phyloP scores from a whole-genome alignment of 2,113 vertebrate genomes.

The Lonchura striata region DNA sequence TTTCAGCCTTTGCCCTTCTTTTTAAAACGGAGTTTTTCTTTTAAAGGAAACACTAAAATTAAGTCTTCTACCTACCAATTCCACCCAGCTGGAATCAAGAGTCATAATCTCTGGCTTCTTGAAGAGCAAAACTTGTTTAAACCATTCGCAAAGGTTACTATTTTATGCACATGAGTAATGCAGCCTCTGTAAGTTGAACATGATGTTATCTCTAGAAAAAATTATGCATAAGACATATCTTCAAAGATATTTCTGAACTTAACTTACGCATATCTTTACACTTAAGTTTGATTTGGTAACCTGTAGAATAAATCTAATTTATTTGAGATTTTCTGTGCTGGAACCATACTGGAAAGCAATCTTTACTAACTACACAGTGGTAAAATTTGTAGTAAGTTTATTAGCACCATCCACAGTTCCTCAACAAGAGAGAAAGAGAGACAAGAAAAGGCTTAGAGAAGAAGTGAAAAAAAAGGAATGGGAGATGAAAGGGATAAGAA shows the following conservation, averaged over 20 bases:
- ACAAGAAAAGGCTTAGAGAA: neutral
- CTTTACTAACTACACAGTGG: neutral
- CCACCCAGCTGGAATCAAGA: neutral
- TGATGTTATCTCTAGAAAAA: constrained; percentile 20
- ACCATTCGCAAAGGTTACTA: neutral
- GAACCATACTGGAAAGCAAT: neutral
- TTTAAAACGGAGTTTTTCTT: neutral
- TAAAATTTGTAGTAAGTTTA: neutral
- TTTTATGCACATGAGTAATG: constrained; percentile 28
- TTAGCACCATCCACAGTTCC: neutral
- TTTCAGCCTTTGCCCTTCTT: neutral
- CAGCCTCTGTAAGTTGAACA: neutral
- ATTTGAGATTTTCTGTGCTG: neutral
- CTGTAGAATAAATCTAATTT: neutral
- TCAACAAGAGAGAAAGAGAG: neutral
- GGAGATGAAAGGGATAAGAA: too few relatives aligned
- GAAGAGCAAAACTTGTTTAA: neutral
- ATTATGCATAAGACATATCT: neutral
- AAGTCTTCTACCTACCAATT: neutral
- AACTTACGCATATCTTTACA: neutral
- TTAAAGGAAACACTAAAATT: neutral
- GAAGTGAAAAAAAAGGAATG: neutral
- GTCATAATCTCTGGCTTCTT: neutral
- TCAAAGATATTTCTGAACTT: constrained; percentile 46
- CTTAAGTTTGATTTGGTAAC: constrained; percentile 11